Evolutionary conservation across 1,140 invertebrate species (phyloP).

Genomic region (Bombus picipes): DNA sequence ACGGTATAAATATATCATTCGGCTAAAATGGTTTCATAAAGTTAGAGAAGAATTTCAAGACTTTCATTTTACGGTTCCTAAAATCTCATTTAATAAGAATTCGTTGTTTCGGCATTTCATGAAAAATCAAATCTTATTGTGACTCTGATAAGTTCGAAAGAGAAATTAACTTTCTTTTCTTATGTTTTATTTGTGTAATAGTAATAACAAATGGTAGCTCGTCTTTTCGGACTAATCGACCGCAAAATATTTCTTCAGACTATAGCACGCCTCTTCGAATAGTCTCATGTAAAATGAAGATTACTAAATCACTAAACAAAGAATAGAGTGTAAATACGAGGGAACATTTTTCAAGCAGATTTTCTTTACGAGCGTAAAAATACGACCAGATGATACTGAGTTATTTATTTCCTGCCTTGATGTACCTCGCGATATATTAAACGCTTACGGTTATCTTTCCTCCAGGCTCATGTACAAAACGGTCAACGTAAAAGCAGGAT

Average conservation of each 20-base stretch:
- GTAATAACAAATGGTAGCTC: no score
- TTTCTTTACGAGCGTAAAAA: slow-evolving; percentile 17
- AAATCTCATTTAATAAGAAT: background rate
- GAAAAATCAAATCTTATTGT: background rate
- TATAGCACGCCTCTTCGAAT: no score
- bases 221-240: background rate
- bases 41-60: no score
- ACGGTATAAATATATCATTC: background rate
- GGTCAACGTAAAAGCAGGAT: slow-evolving; percentile 8
- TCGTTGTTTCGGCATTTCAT: background rate
- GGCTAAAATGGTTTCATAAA: no score
- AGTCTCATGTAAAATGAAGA: no score
- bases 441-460: slow-evolving; percentile 38
- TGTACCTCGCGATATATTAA: slow-evolving; percentile 44
- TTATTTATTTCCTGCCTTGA: slow-evolving; percentile 46
- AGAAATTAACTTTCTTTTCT: background rate
- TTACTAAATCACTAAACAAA: no score
- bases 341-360: slow-evolving; percentile 10
- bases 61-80: no score
- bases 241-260: no score
- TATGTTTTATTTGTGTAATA: no score
- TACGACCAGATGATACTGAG: slow-evolving; percentile 29
- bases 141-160: background rate
- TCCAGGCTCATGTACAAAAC: background rate
- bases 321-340: slow-evolving; percentile 3